Base-by-base conservation (phyloP, 2,888 invertebrate species). In the Rutpela maculata region DNA sequence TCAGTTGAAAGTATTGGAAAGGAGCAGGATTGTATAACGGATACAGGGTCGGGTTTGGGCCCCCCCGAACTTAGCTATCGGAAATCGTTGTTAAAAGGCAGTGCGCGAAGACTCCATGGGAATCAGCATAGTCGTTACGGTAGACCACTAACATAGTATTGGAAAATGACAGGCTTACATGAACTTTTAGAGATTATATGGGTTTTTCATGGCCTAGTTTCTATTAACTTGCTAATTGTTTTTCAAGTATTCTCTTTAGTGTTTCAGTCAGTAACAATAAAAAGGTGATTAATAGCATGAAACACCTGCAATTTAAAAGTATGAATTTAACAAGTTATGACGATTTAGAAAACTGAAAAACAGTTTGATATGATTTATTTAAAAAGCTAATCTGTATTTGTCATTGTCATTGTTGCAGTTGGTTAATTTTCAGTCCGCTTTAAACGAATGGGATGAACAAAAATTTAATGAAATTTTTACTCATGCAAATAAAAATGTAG, bases 1-100 rank as follows among this genome's bases (percentile, higher is more conserved):
- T 83, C 82, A 75, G 85, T 84, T 84, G 84, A 85, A 85, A 85
- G 81, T 87, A 87, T 87, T 81, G 87, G 86, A 87, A 86, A 87
- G 82, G 83, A 84, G 81, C 85, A 86, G 87, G 86, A 81, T 70
- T 65, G 76, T 84, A 87, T 82, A 76, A 83, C 63, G 57, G 62
- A 62, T 65, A 17, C 78, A 71, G 74, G 84, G 85, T 79, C 72
- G 75, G 77, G 81, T 83, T 83, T 82, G 81, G 82, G 78, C 76
- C 81, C 80, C 76, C 60, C 63, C 22, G 62, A 73, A 77, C 75
- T 73, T 70, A 75, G 66, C 50, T 86, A 86, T 87, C 84, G 86
- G 85, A 86, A 87, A 86, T 86, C 86, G 86, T 87, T 86, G 85
- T 80, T 81, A 84, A 84, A 85, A 83, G 84, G 84, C 85, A 82